phyloP scores from a whole-genome alignment of 2,797 vertebrate species.

The Sebastes cheni region DNA sequence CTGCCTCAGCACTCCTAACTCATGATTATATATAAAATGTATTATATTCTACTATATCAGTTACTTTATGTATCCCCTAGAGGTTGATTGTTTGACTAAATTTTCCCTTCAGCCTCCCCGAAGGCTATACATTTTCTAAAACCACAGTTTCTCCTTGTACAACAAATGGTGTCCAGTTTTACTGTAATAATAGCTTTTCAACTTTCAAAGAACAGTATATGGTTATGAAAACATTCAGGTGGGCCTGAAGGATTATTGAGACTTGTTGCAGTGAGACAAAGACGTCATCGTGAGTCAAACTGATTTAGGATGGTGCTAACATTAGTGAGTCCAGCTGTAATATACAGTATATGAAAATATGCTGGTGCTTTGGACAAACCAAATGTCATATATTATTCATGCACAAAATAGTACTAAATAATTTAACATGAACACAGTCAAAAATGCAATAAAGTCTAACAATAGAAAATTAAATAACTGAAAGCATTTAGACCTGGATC shows the following conservation, averaged over 20 bases:
- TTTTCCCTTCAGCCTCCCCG: not conserved
- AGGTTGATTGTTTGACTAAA: not conserved
- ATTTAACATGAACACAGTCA: not conserved
- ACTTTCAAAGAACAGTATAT: not conserved
- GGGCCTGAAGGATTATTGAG: not conserved
- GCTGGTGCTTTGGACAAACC: not conserved
- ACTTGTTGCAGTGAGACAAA: not conserved
- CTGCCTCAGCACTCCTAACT: not conserved
- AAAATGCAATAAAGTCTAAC: not conserved
- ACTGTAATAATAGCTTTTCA: not conserved
- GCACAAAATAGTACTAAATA: not conserved
- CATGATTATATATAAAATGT: not conserved
- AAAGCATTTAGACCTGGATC: not conserved
- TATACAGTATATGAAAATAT: not conserved
- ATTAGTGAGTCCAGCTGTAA: not conserved
- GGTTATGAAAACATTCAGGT: not conserved
- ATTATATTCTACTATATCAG: not conserved
- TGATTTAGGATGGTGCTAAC: not conserved
- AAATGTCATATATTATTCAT: not conserved
- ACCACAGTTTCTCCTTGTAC: not conserved
- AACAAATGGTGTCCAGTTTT: not conserved
- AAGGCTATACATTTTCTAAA: conserved; percentile 5
- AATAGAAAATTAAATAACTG: not conserved
- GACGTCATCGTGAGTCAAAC: not conserved
- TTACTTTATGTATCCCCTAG: not conserved